Base-by-base conservation (phyloP, 2,113 vertebrate genomes). In the Fregata magnificens region DNA sequence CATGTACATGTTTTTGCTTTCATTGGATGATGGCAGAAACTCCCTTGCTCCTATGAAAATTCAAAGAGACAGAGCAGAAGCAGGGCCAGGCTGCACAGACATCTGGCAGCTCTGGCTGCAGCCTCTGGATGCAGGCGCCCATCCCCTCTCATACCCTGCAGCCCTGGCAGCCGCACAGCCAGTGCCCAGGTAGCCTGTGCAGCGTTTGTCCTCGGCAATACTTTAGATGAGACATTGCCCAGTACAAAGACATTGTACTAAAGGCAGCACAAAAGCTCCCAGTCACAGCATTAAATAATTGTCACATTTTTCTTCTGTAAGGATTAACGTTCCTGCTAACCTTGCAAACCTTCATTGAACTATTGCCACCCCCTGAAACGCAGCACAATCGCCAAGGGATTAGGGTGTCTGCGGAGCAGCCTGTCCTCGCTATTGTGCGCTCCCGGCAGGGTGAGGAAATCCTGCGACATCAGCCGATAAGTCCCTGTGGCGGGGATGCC, bases 311-410 rank as follows among this genome's bases (percentile, higher is more conserved):
- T 89, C 94, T 97, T 81, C 95, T 92, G 97, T 83, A 93, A 82
- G 98, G 97, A 98, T 98, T 98, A 98, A 62, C 77, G 29, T 95
- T 98, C 98, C 93, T 98, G 98, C 98, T 97, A 97, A 97, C 97
- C 95, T 97, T 98, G 98, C 98, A 98, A 92, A 95, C 93, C 81
- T 92, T 49, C 93, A 96, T 92, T 97, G 95, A 97, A 92, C 92
- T 96, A 44, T 97, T 97, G 98, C 96, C 97, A 82, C 96, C 91
- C 90, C 90, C 78, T 89, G 94, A 96, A 92, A 98, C 4, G 93
- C 94, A 53, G 97, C 97, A 97, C 97, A 97, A 98, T 97, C 82
- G 66, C 97, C 80, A 50, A 45, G 95, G 96, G 97, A 98, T 98
- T 98, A 98, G 92, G 93, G 78, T 98, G 98, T 98, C 98, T 98